Evolutionary conservation across 2,113 vertebrate species (phyloP).

Genomic region (Oxygymnocypris stewartii): DNA sequence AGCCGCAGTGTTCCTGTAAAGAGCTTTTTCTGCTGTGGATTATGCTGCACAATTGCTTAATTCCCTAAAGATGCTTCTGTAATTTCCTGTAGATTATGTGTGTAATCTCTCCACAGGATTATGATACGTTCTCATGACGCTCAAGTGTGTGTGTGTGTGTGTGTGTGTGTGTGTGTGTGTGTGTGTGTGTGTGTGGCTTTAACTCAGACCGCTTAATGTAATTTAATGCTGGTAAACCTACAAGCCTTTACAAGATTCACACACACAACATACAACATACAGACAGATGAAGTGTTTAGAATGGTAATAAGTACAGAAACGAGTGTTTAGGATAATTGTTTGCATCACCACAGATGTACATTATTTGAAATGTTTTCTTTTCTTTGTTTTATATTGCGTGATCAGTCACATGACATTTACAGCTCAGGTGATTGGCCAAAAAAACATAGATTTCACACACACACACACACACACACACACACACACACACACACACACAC

Average conservation of each 20-base stretch:
- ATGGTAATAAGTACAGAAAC: neutral
- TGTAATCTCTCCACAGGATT: slow-evolving; percentile 58
- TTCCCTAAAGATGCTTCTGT: slow-evolving; percentile 53
- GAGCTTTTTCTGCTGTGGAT: slow-evolving; percentile 60
- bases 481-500: too few relatives aligned
- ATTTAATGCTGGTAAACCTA: slow-evolving; percentile 16
- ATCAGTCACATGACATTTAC: too few relatives aligned
- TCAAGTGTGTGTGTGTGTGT: neutral
- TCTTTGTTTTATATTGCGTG: too few relatives aligned
- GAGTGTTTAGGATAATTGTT: too few relatives aligned
- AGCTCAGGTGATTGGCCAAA: too few relatives aligned
- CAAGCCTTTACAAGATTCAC: neutral
- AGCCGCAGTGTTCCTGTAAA: slow-evolving; percentile 32
- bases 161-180: neutral
- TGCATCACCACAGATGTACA: too few relatives aligned
- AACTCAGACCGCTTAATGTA: neutral
- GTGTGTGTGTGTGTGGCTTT: neutral
- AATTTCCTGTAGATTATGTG: slow-evolving; percentile 56
- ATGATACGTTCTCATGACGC: slow-evolving; percentile 16
- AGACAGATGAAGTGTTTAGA: neutral
- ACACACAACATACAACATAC: neutral
- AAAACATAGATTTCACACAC: too few relatives aligned
- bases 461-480: too few relatives aligned
- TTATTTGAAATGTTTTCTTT: too few relatives aligned
- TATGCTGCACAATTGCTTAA: slow-evolving; percentile 62